Percentiles rank a stretch among this genome's conserved stretches.
Evolutionary conservation across 2,888 invertebrate species (phyloP).

Genomic region (Cephus pygmeus): DNA sequence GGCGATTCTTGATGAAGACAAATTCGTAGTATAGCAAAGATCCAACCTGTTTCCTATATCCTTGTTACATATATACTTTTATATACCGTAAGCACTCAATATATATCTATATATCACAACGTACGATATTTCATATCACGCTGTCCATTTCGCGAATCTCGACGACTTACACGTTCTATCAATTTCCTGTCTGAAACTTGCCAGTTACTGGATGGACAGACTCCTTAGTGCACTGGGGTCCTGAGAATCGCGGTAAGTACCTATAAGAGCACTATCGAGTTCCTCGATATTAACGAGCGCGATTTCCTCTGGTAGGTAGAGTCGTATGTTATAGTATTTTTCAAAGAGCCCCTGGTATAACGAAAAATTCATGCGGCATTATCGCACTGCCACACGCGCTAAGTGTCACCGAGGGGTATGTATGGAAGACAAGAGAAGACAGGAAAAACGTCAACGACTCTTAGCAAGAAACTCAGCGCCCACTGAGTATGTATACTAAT

Average conservation of each 20-base stretch:
- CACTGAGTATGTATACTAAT: background rate
- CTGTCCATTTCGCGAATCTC: background rate
- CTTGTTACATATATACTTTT: background rate
- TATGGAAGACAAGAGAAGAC: background rate
- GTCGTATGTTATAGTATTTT: background rate
- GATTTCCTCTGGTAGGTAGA: background rate
- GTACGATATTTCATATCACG: conserved; percentile 2
- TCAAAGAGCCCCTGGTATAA: background rate
- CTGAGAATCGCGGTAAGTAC: background rate
- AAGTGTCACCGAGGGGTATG: background rate
- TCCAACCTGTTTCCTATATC: background rate
- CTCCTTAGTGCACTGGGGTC: background rate
- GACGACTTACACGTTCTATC: conserved; percentile 3
- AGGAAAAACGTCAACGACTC: background rate
- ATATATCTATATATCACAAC: background rate
- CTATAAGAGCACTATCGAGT: background rate
- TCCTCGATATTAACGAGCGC: background rate
- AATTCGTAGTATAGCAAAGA: background rate
- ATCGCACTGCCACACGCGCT: background rate
- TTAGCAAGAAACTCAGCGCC: background rate
- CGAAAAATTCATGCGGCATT: background rate
- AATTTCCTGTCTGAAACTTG: background rate
- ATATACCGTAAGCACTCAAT: background rate
- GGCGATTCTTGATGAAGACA: conserved; percentile 1
- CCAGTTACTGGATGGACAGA: background rate